These are phyloP conservation scores for Channallabes apus DNA, from an alignment of 2,797 vertebrate species.

Conservation along the genomic window DNA sequence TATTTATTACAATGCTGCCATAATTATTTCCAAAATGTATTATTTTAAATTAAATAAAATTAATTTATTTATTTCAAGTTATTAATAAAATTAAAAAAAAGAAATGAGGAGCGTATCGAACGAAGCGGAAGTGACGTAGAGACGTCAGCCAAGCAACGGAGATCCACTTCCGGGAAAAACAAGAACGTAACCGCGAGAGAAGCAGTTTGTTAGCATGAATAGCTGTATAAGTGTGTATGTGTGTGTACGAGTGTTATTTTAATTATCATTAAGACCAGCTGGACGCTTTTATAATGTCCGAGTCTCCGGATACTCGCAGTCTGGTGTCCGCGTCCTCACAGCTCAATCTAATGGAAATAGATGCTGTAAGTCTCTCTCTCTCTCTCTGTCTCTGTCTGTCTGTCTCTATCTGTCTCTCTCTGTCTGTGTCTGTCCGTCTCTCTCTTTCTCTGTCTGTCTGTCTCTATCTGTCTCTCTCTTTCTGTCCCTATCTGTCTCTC, in stretches of 20 bases:
- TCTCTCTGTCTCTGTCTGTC: neutral
- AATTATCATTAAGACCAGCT: neutral
- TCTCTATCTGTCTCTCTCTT: no score
- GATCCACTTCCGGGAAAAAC: constrained; percentile 11
- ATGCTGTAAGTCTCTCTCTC: constrained; percentile 66
- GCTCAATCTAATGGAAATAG: constrained; percentile 75
- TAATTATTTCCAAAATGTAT: neutral
- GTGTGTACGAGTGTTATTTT: neutral
- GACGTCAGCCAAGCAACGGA: neutral
- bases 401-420: no score
- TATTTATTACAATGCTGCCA: no score
- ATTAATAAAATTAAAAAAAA: no score
- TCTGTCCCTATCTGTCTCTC: neutral
- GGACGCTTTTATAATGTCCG: constrained; percentile 64
- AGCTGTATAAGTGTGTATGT: neutral
- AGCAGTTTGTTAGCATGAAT: neutral
- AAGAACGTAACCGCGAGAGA: neutral
- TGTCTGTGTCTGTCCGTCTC: no score
- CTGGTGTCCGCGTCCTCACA: constrained; percentile 73
- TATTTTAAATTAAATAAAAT: neutral
- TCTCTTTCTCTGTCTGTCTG: no score
- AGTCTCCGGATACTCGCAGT: constrained; percentile 73
- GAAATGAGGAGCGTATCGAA: neutral
- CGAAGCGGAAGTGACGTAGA: neutral
- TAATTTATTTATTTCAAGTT: no score